Base-by-base conservation (phyloP, 2,888 invertebrate species). In the Synergus umbraculus region DNA sequence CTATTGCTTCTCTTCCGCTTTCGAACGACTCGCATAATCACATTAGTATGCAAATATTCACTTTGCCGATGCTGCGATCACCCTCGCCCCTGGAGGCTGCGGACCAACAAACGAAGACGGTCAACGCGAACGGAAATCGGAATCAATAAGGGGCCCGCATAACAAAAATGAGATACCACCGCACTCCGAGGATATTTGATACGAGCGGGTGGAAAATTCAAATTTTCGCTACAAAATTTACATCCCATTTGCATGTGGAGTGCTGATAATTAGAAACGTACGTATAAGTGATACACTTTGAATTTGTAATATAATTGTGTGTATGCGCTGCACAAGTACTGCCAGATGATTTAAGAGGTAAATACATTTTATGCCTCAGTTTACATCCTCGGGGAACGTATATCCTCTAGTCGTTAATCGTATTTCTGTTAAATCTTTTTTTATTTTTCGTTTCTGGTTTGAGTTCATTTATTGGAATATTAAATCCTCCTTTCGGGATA, bases 1-100 rank as follows among this genome's bases (percentile, higher is more conserved):
- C 81, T 80, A 46, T 76, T 80, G 66, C 73, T 66, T 78, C 78
- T 64, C 78, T 46, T 79, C 77, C 76, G 64, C 73, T 76, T 66
- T 77, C 79, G 79, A 80, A 82, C 82, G 82, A 83, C 81, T 83
- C 76, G 80, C 83, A 84, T 87, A 88, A 88, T 90, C 86, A 86
- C 85, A 88, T 89, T 88, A 88, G 85, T 86, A 87, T 88, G 86
- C 85, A 89, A 88, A 90, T 90, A 89, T 88, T 89, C 88, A 87
- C 85, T 86, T 86, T 82, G 83, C 82, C 80, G 76, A 79, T 79
- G 81, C 81, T 82, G 82, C 82, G 82, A 85, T 83, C 80, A 83
- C 76, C 83, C 78, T 83, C 83, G 82, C 80, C 83, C 84, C 79
- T 81, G 78, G 67, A 81, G 69, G 77, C 80, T 80, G 76, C 76